Evolutionary conservation across 2,888 invertebrate species (phyloP).

Genomic region (Adineta ricciae): DNA sequence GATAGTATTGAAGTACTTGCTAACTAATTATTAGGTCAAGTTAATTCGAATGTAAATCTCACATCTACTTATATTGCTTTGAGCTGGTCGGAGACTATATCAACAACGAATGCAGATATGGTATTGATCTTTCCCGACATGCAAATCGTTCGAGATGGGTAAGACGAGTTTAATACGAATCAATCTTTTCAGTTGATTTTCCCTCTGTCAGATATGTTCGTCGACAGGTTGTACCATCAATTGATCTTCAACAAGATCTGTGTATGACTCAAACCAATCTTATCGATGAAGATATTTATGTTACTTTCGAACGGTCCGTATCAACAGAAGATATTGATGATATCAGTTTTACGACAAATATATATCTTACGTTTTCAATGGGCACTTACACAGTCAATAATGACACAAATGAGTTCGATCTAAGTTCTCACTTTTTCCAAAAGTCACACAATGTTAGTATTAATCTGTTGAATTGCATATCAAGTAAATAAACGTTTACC

Average conservation of each 20-base stretch:
- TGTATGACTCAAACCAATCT: neutral
- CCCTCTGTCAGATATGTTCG: neutral
- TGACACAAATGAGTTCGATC: neutral
- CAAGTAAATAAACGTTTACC: neutral
- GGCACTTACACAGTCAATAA: neutral
- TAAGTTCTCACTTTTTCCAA: neutral
- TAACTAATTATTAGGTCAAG: neutral
- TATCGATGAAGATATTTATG: neutral
- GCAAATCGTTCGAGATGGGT: neutral
- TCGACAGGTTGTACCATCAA: neutral
- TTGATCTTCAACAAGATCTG: slow-evolving; percentile 2
- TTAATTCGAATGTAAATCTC: neutral
- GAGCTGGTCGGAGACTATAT: neutral
- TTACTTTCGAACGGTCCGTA: neutral
- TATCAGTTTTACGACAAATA: neutral
- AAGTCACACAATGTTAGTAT: neutral
- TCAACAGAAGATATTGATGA: neutral
- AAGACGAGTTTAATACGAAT: neutral
- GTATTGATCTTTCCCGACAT: neutral
- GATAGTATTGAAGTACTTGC: too few relatives aligned
- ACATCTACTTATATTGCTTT: slow-evolving; percentile 4
- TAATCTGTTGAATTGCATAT: neutral
- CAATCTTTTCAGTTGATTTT: neutral
- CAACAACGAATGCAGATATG: neutral
- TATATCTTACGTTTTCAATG: neutral